Evolutionary conservation across 1,140 invertebrate species (phyloP), one percentile per base, ranked within the genome.

Genomic region (Lerema accius): DNA sequence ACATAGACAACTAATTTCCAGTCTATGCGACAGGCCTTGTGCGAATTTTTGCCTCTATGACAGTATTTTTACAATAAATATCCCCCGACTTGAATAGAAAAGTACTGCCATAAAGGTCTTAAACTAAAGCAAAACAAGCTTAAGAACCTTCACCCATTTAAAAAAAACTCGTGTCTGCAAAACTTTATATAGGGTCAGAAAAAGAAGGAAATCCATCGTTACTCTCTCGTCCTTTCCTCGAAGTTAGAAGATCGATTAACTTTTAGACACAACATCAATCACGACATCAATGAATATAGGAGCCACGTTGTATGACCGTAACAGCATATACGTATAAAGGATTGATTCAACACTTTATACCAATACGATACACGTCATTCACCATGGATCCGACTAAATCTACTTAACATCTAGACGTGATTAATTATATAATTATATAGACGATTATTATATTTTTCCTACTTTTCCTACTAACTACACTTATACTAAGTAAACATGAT

Each of bases 11-110:
- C 19, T 35, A 35, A 13, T 32, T 10, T 49, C 9, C 13, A 49
- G 46, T 49, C 46, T 49, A 28, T n/a, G 10, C 14, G 46, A 49
- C 46, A 49, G 46, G 46, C 26, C 46, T 15, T 49, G 46, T 15
- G 46, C 26, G 6, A 35, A 35, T 14, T 35, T 49, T 49, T 13
- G 1, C 17, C 42, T 17, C 42, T 9, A 17, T 43, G 17, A 9
- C 42, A 43, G 17, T 15, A 43, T 43, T 23, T 23, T 23, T 23
- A 23, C 19, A 23, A n/a, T n/a, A n/a, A n/a, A n/a, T n/a, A n/a
- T n/a, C n/a, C n/a, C n/a, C n/a, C n/a, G n/a, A n/a, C n/a, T n/a
- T n/a, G n/a, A n/a, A n/a, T 32, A 32, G 28, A 32, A 32, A 32
- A 32, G 1, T 32, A 32, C 28, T 32, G 28, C 4, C 28, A 32